Evolutionary conservation across 1,140 invertebrate genomes (phyloP), one percentile per base, ranked within the genome.

Genomic region (Drosophila arawakana): DNA sequence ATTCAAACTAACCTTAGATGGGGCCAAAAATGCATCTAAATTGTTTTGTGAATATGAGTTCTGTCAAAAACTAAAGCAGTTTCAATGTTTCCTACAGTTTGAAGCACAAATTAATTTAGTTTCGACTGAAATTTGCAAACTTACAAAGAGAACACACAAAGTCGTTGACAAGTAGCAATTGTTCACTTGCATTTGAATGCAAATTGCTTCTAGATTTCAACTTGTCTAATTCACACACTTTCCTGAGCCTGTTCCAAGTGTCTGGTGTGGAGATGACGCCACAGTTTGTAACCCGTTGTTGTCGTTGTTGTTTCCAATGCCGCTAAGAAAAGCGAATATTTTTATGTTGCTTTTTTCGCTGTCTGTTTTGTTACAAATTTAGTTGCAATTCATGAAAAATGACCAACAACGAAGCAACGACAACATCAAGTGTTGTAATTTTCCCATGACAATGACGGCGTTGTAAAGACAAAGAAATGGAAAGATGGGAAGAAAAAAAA

Each of bases 311-410:
- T 65, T 34, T 41, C 35, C 21, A 34, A 39, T 76, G n/a, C 21
- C 41, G 49, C 34, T 52, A 50, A 46, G 58, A 13, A 10, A 7
- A 61, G 35, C 34, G 21, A 11, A 3, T 21, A 3, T 18, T 41
- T 18, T 76, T 43, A 11, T 35, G 49, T 68, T 68, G 30, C 35
- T 54, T 54, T 34, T 54, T 54, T 54, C 7, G 58, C 49, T 63
- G 70, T 77, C 63, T 60, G 49, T 89, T 78, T 84, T 78, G 84
- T 76, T 84, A 88, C 80, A 81, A 88, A 89, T 88, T 88, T 68
- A 76, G 84, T 73, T 88, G 84, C 80, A 88, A 84, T 89, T 84
- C 80, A 88, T 84, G 84, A 54, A 80, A 88, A 86, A 80, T 81
- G 55, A 50, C 18, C 49, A 70, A 50, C 41, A 69, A 59, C 62